Conservation (phyloP, 2,797 vertebrate genomes). For the Enteromius trimaculatus region DNA sequence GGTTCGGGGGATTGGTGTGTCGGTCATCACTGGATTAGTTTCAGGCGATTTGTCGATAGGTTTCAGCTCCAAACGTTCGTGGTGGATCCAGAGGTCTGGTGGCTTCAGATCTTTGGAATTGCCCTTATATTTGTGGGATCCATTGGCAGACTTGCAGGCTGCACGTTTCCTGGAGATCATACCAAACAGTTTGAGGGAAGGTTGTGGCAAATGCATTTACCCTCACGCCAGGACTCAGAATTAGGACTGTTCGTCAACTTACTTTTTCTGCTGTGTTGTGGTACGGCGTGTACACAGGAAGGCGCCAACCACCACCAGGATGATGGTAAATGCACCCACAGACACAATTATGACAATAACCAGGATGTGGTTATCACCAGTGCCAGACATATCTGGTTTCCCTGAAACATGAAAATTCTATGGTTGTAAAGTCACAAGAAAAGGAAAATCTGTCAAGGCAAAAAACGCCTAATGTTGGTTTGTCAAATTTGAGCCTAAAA, state of each 20-base stretch:
- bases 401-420: conserved; percentile 70
- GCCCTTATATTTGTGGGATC: conserved; percentile 97
- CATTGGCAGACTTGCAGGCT: conserved; percentile 93
- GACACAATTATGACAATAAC: conserved; percentile 94
- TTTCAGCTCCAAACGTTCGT: conserved; percentile 96
- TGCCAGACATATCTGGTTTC: conserved; percentile 85
- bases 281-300: conserved; percentile 94
- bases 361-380: conserved; percentile 87
- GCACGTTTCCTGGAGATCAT: conserved; percentile 86
- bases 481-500: neutral
- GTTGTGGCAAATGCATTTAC: neutral
- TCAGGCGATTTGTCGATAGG: conserved; percentile 98
- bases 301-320: conserved; percentile 91
- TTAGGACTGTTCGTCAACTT: conserved; percentile 57
- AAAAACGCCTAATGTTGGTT: conserved; percentile 5
- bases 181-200: neutral
- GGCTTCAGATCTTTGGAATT: conserved; percentile 98
- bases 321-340: conserved; percentile 91
- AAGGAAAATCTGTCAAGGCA: neutral
- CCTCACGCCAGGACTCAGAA: neutral
- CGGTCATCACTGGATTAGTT: conserved; percentile 96
- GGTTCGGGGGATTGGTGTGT: conserved; percentile 94
- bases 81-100: conserved; percentile 98
- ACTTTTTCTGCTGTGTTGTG: conserved; percentile 97
- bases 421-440: neutral